Base-by-base conservation (phyloP, 1,140 invertebrate species). In the Maconellicoccus hirsutus region DNA sequence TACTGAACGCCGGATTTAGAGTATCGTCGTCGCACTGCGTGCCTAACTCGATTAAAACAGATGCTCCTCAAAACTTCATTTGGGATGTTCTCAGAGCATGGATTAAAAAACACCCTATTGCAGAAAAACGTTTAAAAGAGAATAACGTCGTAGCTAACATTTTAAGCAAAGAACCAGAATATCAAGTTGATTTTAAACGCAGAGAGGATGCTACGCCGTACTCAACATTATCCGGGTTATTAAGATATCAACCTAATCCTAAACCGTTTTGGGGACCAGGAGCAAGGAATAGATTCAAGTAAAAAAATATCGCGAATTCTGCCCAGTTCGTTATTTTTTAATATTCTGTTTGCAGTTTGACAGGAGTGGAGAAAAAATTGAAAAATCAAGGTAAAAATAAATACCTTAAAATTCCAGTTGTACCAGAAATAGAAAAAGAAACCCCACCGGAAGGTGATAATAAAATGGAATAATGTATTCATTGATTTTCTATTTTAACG, bases 31-130 rank as follows among this genome's bases (percentile, higher is more conserved):
- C 96, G 0, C 98, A 99, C 81, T 89, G 91, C 70, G 85, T 85
- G 69, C 90, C 88, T 76, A 86, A 87, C 73, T 95, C 94, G 0
- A 82, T 98, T 1, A 99, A 99, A 82, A 98, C 97, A 0, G 82
- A 95, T 80, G 96, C 97, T 0, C 94, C 98, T 0, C 79, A 85
- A 39, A 78, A 83, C 3, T 82, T 97, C 19, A 79, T 99, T 16
- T 99, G 96, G 97, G 94, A 96, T 79, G 87, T 98, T n/a, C 83
- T 98, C 70, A 82, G 90, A 74, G 83, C 83, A 26, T 96, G 93
- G 93, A 86, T 87, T 74, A 86, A 87, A 73, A 76, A 78, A 14
- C 82, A 89, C 76, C 89, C 89, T 0, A 81, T 85, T 19, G 83
- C 83, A 70, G 80, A 72, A 66, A 77, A 75, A 73, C 33, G 75